A percentile compares a stretch with the other conserved stretches of the same genome.
These are phyloP conservation scores for Cottus gobio DNA, from an alignment of 2,113 vertebrate species.

Conservation along the genomic window DNA sequence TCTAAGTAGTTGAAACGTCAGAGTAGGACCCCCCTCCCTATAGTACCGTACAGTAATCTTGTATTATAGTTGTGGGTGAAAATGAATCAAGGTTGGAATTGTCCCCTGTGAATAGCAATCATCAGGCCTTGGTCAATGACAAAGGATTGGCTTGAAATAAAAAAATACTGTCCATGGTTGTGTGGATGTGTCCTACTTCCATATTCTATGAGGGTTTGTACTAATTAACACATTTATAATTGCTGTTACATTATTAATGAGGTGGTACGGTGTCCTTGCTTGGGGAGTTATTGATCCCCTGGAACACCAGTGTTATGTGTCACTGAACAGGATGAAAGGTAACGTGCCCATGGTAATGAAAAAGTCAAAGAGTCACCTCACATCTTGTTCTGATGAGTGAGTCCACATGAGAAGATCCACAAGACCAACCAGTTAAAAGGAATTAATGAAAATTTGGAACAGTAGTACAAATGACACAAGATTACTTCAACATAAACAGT, in stretches of 20 bases:
- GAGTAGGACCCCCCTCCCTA: neutral
- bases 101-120: slow-evolving; percentile 7
- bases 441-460: neutral
- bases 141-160: neutral
- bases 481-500: neutral
- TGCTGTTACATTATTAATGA: slow-evolving; percentile 43
- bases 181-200: slow-evolving; percentile 20
- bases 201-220: slow-evolving; percentile 18
- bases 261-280: slow-evolving; percentile 4
- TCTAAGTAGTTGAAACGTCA: neutral
- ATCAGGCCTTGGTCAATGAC: neutral
- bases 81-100: neutral
- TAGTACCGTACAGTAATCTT: neutral
- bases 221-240: slow-evolving; percentile 33
- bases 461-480: neutral
- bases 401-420: neutral
- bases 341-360: neutral
- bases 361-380: neutral
- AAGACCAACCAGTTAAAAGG: neutral
- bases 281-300: slow-evolving; percentile 7
- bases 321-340: neutral
- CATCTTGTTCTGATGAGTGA: neutral
- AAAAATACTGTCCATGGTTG: neutral
- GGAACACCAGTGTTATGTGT: neutral
- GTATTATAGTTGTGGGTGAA: neutral